Evolutionary conservation across 2,113 vertebrate species (phyloP).

Genomic region (Beaufortia kweichowensis): DNA sequence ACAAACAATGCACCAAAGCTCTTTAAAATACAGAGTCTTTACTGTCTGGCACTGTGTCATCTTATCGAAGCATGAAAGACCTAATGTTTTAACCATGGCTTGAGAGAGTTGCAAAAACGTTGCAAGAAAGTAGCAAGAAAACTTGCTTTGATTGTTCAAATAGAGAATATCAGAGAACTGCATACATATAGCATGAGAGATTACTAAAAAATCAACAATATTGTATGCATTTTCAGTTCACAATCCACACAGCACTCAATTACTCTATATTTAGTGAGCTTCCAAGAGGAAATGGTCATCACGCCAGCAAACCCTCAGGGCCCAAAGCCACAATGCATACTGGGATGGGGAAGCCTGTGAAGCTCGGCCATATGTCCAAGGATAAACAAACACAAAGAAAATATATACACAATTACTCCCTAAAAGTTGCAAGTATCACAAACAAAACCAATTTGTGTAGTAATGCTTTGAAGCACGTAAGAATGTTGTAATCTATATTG

Average conservation of each 20-base stretch:
- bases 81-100: no score
- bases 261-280: conserved; percentile 47
- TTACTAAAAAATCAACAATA: not conserved
- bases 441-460: not conserved
- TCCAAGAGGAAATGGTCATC: conserved; percentile 21
- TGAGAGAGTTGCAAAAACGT: no score
- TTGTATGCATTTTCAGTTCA: conserved; percentile 12
- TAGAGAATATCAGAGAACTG: no score
- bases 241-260: conserved; percentile 27
- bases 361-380: conserved; percentile 32
- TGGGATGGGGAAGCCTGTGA: conserved; percentile 41
- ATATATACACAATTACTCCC: not conserved
- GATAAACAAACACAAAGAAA: not conserved
- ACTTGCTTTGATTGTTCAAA: no score
- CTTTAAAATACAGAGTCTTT: not conserved
- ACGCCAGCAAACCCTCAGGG: conserved; percentile 36
- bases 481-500: not conserved
- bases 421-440: not conserved
- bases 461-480: no score
- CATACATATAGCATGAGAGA: no score
- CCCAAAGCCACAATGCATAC: conserved; percentile 30
- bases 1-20: not conserved
- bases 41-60: no score
- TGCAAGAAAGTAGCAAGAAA: no score
- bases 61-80: no score